Base-by-base conservation (phyloP, 2,113 vertebrate genomes). In the Perca schrenkii region DNA sequence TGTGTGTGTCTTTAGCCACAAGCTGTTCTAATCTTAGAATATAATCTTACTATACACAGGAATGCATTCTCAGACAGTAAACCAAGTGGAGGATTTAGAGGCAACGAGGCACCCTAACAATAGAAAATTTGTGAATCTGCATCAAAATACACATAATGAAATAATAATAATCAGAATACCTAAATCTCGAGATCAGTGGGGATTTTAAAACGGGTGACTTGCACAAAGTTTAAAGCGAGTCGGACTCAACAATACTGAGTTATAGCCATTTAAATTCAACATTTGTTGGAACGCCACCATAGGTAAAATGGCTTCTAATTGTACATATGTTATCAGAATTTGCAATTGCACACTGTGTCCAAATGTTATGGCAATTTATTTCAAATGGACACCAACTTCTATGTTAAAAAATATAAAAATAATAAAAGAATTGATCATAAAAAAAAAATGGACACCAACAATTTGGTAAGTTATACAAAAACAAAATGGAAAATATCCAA, bases 1-100 rank as follows among this genome's bases (percentile, higher is more conserved):
- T 66, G 50, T 71, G 40, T 54, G 40, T 79, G n/a, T 77, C 3
- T 49, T 61, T 15, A 63, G 21, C 36, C n/a, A 58, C 57, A 34
- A 83, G 56, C 80, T 75, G 58, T 76, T 61, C 40, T 43, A 11
- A 11, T 43, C 10, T 10, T 3, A 43, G 0, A 43, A 43, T 8
- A 2, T 80, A 74, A 67, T 65, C n/a, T 56, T 56, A 60, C 34
- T 28, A 61, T 17, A 61, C 53, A 74, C 47, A 79, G 34, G 71
- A 28, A 70, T 4, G 2, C 12, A 56, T 2, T 19, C 34, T 56
- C 46, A 78, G 40, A 76, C 17, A 34, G 47, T 4, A 36, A 62
- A 12, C 12, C 31, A 28, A 50, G 53, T 70, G 64, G 40, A 58
- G 61, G 74, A 69, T 68, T 31, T 71, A 77, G 47, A 54, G 62